A percentile compares a stretch with the other conserved stretches of the same genome.
Evolutionary conservation across 2,888 invertebrate genomes (phyloP).

Genomic region (Parnassius glacialis): DNA sequence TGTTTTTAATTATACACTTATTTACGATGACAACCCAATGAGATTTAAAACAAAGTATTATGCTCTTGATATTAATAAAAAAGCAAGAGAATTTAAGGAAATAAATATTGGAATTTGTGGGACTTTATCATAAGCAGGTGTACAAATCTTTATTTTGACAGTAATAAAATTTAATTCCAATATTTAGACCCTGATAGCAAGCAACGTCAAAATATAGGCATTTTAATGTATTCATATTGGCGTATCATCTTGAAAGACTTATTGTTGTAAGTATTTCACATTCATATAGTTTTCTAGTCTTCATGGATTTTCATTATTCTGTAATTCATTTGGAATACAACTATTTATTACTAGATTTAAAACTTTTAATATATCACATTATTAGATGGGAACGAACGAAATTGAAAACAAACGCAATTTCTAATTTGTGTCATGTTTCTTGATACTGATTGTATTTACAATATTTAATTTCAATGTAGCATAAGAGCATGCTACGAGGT

Average conservation of each 20-base stretch:
- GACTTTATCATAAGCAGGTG: conserved; percentile 67
- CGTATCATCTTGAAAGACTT: conserved; percentile 79
- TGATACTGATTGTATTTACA: neutral
- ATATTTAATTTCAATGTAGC: conserved; percentile 10
- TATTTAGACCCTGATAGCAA: conserved; percentile 70
- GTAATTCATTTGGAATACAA: conserved; percentile 62
- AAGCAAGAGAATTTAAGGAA: conserved; percentile 59
- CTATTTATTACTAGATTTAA: conserved; percentile 53
- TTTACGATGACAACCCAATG: conserved; percentile 54
- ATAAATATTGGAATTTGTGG: conserved; percentile 74
- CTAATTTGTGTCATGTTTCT: neutral
- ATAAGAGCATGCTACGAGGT: conserved; percentile 13
- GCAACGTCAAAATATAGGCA: conserved; percentile 67
- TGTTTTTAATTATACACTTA: neutral
- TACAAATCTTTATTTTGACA: conserved; percentile 74
- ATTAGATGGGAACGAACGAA: conserved; percentile 44
- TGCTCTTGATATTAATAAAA: conserved; percentile 44
- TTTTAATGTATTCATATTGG: conserved; percentile 71
- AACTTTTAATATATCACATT: conserved; percentile 50
- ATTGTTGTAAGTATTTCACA: conserved; percentile 79
- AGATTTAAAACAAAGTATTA: conserved; percentile 46
- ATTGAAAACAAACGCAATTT: neutral
- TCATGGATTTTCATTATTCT: conserved; percentile 78
- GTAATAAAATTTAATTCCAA: conserved; percentile 67
- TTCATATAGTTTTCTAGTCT: conserved; percentile 80